Base-by-base conservation (phyloP, 1,140 invertebrate species). In the Papilio helenus region DNA sequence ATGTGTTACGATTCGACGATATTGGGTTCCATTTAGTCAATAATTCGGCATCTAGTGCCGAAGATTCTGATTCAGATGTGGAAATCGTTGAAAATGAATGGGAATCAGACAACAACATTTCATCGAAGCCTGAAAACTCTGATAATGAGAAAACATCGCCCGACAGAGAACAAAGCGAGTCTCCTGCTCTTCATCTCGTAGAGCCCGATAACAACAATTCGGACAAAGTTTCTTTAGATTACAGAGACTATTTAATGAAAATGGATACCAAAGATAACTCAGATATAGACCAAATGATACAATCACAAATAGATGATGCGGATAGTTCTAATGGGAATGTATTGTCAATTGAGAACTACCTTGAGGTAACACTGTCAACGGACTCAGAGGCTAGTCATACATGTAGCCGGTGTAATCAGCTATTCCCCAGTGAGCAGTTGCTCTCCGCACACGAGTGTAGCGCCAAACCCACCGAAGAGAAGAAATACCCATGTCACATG, bases 41-140 rank as follows among this genome's bases (percentile, higher is more conserved):
- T 86, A 92, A 90, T 82, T 89, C 91, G 34, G 86, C 85, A 65
- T 93, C 93, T 23, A 93, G 90, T 82, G 94, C 89, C 58, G 92
- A 94, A 85, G 93, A 95, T 80, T 92, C 91, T 7, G 94, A 95
- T 91, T 95, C 94, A 12, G 94, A 95, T 88, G 92, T 95, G 79
- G 94, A 95, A 92, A 95, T 95, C 74, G 89, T 95, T 49, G 94
- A 95, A 90, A 95, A 95, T 89, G 94, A 90, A 78, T 94, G 92
- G 90, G 94, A 95, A 81, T 93, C 90, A 51, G 93, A 95, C 84
- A 92, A 93, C 82, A 93, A 94, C 84, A 88, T 90, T 86, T 94
- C 91, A 68, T 92, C 91, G 34, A 90, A 90, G 84, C 90, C 90
- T 76, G 92, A 94, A 79, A 85, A 91, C 78, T 94, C 93, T 29